These are phyloP conservation scores for Narcine bancroftii DNA, from an alignment of 2,113 vertebrate genomes.

Conservation along the genomic window DNA sequence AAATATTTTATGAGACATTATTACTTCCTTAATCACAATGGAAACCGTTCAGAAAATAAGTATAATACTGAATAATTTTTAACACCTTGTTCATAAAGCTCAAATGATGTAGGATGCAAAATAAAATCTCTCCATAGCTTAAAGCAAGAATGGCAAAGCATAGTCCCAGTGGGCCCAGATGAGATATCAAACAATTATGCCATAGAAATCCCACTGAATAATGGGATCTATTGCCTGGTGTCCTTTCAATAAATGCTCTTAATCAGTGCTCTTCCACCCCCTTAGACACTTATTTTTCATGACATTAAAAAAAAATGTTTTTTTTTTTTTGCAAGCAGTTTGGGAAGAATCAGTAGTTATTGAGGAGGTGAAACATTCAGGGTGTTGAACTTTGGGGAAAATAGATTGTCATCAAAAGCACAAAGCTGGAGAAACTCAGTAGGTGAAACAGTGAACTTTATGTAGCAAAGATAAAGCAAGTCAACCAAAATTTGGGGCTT, in stretches of 20 bases:
- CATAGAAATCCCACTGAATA: neutral
- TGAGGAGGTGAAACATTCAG: neutral
- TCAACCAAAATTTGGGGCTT: too few relatives aligned
- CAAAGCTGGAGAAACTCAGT: too few relatives aligned
- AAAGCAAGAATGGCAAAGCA: neutral
- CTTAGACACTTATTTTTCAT: neutral
- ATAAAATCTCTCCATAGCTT: neutral
- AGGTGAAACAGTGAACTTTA: too few relatives aligned
- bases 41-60: neutral
- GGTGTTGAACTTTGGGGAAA: neutral
- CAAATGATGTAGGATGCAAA: neutral
- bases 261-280: neutral
- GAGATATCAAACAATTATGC: neutral
- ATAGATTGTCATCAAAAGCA: neutral
- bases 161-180: neutral
- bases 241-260: neutral
- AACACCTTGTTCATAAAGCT: neutral
- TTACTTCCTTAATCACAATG: neutral
- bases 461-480: too few relatives aligned
- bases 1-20: neutral
- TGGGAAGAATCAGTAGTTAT: neutral
- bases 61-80: neutral
- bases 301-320: neutral
- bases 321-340: too few relatives aligned
- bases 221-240: neutral